Base-by-base conservation (phyloP, 2,113 vertebrate genomes). In the Cyprinus carpio region DNA sequence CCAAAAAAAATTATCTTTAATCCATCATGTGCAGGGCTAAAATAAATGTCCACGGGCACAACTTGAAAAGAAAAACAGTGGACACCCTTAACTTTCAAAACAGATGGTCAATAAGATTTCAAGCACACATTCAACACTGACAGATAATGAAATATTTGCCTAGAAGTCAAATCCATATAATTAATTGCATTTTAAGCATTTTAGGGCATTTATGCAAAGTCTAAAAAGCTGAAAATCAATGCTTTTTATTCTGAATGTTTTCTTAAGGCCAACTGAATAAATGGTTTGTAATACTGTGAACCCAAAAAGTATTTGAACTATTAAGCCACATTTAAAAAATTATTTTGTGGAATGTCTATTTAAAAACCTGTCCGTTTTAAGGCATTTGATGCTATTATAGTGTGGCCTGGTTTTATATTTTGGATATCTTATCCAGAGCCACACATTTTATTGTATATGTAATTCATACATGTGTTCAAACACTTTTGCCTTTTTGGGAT, bases 11-110 rank as follows among this genome's bases (percentile, higher is more conserved):
- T 49, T 18, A 76, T 51, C 43, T 64, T 75, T 34, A 77, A 78
- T 78, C 75, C 83, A 78, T 84, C 62, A 84, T 31, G n/a, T 77
- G 13, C 23, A 46, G 43, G 51, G 43, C 18, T 78, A 34, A 84
- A 77, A 34, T 67, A 54, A 78, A 67, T 37, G 64, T 51, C 83
- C 75, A 40, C 1, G 9, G 34, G 58, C n/a, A 80, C 16, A 64
- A 25, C n/a, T 80, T 62, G n/a, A 80, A 80, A 80, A 80, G 58
- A 43, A 79, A 78, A 80, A 29, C n/a, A 46, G 56, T 27, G 58
- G 56, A 27, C n/a, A 46, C 15, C 9, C n/a, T 43, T 64, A 64
- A 10, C 58, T 43, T 64, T 80, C 77, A 64, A 80, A 80, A 80
- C 77, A 80, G 18, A 78, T 9, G 7, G 31, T 78, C 76, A 78